Conservation (phyloP, 2,797 vertebrate genomes). For the Pampus argenteus region DNA sequence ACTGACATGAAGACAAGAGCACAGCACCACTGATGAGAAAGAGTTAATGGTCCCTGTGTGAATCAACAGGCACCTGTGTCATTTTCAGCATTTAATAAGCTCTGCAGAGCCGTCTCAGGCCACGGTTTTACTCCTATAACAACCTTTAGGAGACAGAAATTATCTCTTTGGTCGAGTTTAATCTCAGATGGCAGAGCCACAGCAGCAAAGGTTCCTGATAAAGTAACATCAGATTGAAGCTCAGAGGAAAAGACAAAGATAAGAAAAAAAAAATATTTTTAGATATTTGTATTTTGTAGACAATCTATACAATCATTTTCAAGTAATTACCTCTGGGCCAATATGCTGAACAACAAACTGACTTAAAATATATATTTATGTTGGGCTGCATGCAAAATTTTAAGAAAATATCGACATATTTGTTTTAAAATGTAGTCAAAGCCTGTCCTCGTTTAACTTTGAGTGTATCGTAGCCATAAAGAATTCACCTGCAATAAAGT, state of each 20-base stretch:
- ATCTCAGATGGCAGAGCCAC: neutral
- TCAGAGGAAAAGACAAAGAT: neutral
- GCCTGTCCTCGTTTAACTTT: neutral
- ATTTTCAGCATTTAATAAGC: neutral
- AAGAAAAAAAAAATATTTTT: too few species aligned
- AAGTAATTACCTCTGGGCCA: too few species aligned
- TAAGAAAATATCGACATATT: too few species aligned
- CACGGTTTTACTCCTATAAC: neutral
- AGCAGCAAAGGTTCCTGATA: neutral
- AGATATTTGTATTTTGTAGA: too few species aligned
- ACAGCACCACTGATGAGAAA: neutral
- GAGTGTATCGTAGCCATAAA: slow-evolving; percentile 8
- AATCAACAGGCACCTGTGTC: neutral
- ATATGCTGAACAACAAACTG: too few species aligned
- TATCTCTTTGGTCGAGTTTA: neutral
- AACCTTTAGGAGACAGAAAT: neutral
- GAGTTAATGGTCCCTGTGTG: neutral
- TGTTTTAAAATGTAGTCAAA: too few species aligned
- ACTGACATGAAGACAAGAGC: slow-evolving; percentile 66
- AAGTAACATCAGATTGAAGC: neutral
- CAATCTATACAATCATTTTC: too few species aligned
- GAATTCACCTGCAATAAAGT: slow-evolving; percentile 18
- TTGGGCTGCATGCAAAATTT: too few species aligned
- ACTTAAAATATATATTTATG: too few species aligned
- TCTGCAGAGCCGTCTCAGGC: neutral